These are phyloP conservation scores for Cydia splendana DNA, from an alignment of 1,140 invertebrate species.

Conservation along the genomic window DNA sequence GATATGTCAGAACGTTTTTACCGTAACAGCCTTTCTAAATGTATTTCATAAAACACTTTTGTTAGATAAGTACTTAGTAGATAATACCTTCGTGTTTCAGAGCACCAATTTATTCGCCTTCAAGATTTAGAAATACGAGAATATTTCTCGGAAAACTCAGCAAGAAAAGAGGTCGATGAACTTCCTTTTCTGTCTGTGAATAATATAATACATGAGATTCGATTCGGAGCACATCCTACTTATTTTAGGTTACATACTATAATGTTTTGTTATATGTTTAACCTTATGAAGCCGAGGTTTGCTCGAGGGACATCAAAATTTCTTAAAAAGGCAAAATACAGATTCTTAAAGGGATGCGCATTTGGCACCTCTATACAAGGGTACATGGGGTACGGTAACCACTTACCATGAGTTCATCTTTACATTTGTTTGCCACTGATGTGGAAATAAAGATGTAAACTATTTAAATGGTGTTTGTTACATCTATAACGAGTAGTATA, in stretches of 20 bases:
- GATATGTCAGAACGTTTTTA: neutral
- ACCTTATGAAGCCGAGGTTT: too few relatives aligned
- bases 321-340: too few relatives aligned
- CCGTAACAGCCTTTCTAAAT: neutral
- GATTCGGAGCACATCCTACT: neutral
- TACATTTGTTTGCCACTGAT: too few relatives aligned
- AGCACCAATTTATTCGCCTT: neutral
- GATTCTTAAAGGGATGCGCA: too few relatives aligned
- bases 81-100: too few relatives aligned
- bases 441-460: too few relatives aligned
- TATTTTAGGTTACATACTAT: neutral
- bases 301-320: too few relatives aligned
- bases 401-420: too few relatives aligned
- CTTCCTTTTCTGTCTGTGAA: neutral
- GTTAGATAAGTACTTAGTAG: neutral
- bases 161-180: neutral
- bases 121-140: neutral
- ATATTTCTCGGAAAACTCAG: neutral
- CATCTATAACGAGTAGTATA: too few relatives aligned
- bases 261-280: neutral
- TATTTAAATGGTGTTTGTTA: too few relatives aligned
- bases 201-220: slow-evolving; percentile 1
- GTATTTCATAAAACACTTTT: neutral
- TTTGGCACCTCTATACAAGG: too few relatives aligned
- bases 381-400: too few relatives aligned